Base-by-base conservation (phyloP, 2,888 invertebrate genomes). In the Xanthia togata region DNA sequence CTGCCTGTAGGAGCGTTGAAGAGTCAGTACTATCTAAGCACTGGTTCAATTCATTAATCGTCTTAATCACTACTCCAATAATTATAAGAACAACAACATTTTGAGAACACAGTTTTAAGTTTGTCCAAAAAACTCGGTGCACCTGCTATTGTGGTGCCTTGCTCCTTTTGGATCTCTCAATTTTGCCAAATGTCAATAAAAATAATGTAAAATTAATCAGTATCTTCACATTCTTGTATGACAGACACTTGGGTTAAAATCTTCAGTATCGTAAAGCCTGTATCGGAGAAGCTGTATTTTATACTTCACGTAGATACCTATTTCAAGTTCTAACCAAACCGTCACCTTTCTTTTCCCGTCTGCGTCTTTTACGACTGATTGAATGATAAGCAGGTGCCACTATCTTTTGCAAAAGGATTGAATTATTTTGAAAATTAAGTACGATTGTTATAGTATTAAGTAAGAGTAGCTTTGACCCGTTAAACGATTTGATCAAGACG, bases 371-470 rank as follows among this genome's bases (percentile, higher is more conserved):
- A 76, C 23, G 60, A 50, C 50, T n/a, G 50, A 31, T 41, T 26
- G 20, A 76, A 17, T 50, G n/a, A 74, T 50, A 62, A n/a, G 38
- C 17, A 50, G 20, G 8, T 76, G n/a, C 2, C 17, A 26, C 17
- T 12, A 59, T 23, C 4, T n/a, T 74, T n/a, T 12, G 50, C 12
- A 60, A 1, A 11, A 26, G 23, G 23, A 17, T 17, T 0, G n/a
- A 67, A 53, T 11, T 17, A 67, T 53, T n/a, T 26, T 57, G 8
- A 0, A 26, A 57, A 26, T 26, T 26, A 17, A 57, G 17, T 57
- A 17, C 57, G 2, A 31, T 53, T 70, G 53, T 65, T 59, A 63
- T 64, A 64, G 35, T 53, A 70, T 31, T 76, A 31, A 23, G 31
- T 14, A 26, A 17, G 6, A 63, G 23, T 31, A 12, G 12, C 38